phyloP scores from a whole-genome alignment of 2,797 vertebrate species.

The Silurus aristotelis region DNA sequence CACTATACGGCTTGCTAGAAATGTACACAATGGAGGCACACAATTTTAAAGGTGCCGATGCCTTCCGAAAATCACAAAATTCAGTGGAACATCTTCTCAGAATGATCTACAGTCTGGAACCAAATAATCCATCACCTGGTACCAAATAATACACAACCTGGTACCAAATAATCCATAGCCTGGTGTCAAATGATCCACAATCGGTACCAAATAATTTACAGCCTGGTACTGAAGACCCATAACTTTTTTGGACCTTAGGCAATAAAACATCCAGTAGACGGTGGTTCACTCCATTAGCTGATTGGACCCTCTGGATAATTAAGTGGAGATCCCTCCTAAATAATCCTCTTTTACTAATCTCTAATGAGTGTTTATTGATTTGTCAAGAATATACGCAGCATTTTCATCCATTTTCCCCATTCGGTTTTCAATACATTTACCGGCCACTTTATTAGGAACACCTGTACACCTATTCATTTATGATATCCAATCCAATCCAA shows the following conservation, averaged over 20 bases:
- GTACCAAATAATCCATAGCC: no score
- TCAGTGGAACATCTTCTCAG: no score
- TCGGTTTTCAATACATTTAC: background rate
- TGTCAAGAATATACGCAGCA: background rate
- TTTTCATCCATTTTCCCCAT: background rate
- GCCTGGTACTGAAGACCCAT: no score
- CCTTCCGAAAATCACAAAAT: no score
- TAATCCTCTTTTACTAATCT: background rate
- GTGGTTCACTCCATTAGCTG: slow-evolving; percentile 33
- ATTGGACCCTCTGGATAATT: slow-evolving; percentile 35
- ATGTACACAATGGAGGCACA: no score
- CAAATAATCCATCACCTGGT: no score
- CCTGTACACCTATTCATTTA: background rate
- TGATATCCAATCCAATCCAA: background rate
- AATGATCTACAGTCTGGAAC: no score
- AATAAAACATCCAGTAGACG: slow-evolving; percentile 5
- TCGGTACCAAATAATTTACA: no score
- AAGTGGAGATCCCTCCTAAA: background rate
- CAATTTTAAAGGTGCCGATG: no score
- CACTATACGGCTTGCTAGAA: no score
- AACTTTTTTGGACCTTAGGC: background rate
- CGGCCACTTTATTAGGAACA: background rate
- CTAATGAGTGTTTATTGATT: slow-evolving; percentile 28
- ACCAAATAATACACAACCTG: no score
- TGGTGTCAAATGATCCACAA: no score